Conservation (phyloP, 1,140 invertebrate species). For the Cydia strobilella region DNA sequence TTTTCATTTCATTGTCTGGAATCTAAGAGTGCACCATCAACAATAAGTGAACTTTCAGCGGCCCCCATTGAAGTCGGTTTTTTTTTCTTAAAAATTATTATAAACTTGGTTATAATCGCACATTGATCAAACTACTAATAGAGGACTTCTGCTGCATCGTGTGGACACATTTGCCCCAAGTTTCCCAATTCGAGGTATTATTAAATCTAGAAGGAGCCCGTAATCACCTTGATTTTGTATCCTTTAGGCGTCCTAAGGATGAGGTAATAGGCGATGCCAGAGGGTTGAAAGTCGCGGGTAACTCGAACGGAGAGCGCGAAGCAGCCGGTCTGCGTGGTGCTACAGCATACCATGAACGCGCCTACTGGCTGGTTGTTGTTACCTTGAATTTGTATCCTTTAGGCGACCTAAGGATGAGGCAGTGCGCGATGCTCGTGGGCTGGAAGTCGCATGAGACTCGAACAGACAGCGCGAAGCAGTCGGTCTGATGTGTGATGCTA, state of each 20-base stretch:
- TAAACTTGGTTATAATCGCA: no score
- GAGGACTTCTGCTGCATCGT: no score
- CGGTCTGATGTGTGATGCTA: conserved; percentile 84
- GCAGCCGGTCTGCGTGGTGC: conserved; percentile 96
- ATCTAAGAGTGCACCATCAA: no score
- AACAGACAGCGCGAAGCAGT: conserved; percentile 94
- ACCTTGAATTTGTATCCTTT: conserved; percentile 98
- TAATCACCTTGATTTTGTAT: conserved; percentile 99
- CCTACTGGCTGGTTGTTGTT: conserved; percentile 94
- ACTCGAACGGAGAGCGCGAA: conserved; percentile 97
- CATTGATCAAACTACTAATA: no score
- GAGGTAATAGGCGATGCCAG: conserved; percentile 91
- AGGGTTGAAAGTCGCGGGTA: conserved; percentile 92
- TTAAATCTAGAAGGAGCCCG: no score
- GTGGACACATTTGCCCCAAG: no score
- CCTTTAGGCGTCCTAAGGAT: conserved; percentile 86
- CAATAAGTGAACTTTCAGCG: no score
- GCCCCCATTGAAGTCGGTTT: no score
- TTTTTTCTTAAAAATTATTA: no score
- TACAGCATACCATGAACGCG: conserved; percentile 96
- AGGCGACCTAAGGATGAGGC: conserved; percentile 94
- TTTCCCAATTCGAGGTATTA: no score
- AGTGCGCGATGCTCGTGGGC: conserved; percentile 95
- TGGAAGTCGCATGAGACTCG: conserved; percentile 95
- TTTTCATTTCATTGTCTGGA: no score